Conservation (phyloP, 2,113 vertebrate genomes). For the Hoplias malabaricus region DNA sequence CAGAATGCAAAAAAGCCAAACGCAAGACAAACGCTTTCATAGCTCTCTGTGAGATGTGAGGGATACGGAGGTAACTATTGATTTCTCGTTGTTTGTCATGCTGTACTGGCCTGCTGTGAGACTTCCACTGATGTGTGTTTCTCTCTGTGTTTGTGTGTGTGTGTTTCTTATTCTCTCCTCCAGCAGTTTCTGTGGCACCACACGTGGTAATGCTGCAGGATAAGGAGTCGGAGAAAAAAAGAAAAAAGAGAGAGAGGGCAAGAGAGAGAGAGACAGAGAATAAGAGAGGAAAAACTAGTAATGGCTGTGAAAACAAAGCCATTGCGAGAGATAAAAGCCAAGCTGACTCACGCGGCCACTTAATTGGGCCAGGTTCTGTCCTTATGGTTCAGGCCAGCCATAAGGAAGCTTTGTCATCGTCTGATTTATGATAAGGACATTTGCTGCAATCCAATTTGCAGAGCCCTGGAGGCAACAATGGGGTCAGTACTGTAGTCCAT, state of each 20-base stretch:
- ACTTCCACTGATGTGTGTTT: conserved; percentile 28
- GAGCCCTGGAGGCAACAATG: conserved; percentile 27
- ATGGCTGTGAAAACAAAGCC: not conserved
- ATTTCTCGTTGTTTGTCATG: conserved; percentile 35
- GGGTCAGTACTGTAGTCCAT: conserved; percentile 13
- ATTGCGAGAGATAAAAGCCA: not conserved
- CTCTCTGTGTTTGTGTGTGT: not conserved
- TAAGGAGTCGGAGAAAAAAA: not conserved
- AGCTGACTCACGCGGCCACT: not conserved
- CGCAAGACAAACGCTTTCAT: conserved; percentile 5
- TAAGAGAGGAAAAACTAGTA: not conserved
- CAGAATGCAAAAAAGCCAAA: not conserved
- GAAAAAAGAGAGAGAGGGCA: not conserved
- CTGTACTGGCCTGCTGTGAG: conserved; percentile 29
- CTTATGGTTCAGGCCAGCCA: conserved; percentile 15
- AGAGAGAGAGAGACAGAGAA: too few species aligned
- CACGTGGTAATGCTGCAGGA: not conserved
- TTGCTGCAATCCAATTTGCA: conserved; percentile 33
- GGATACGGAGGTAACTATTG: conserved; percentile 32
- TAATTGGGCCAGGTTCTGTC: conserved; percentile 14
- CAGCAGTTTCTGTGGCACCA: not conserved
- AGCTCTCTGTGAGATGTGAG: conserved; percentile 11
- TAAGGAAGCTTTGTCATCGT: conserved; percentile 24
- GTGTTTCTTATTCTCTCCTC: not conserved
- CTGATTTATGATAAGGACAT: conserved; percentile 31